phyloP scores from a whole-genome alignment of 2,888 invertebrate genomes.

The Pheosia tremula region DNA sequence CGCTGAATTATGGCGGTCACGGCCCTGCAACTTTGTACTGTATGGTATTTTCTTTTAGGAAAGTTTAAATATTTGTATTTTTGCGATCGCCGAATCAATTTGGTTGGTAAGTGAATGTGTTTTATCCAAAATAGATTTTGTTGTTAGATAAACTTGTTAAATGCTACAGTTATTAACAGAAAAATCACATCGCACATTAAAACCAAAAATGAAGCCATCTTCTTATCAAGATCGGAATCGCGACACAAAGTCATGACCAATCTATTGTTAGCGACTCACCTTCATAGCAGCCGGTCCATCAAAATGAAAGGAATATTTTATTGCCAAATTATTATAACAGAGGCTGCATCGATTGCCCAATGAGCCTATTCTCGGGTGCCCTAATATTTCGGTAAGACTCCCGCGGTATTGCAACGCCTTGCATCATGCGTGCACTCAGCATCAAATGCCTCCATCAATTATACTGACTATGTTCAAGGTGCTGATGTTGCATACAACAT shows the following conservation, averaged over 20 bases:
- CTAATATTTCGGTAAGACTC: slow-evolving; percentile 32
- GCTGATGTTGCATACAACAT: not conserved
- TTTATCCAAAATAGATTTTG: too few relatives aligned
- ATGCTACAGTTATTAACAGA: not conserved
- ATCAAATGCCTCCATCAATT: slow-evolving; percentile 10
- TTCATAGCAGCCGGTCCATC: slow-evolving; percentile 17
- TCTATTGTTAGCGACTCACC: slow-evolving; percentile 30
- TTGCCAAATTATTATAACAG: slow-evolving; percentile 38
- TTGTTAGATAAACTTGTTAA: not conserved
- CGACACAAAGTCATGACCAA: slow-evolving; percentile 28
- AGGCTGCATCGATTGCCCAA: slow-evolving; percentile 37
- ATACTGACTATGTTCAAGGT: not conserved
- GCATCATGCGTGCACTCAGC: slow-evolving; percentile 25
- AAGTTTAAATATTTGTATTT: too few relatives aligned
- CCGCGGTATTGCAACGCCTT: slow-evolving; percentile 31
- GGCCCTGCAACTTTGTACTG: too few relatives aligned
- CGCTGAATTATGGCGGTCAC: too few relatives aligned
- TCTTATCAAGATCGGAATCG: slow-evolving; percentile 4
- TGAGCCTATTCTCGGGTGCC: slow-evolving; percentile 29
- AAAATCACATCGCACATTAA: not conserved
- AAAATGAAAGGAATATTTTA: slow-evolving; percentile 37
- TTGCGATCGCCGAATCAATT: too few relatives aligned
- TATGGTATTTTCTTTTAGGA: too few relatives aligned
- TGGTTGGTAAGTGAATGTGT: too few relatives aligned
- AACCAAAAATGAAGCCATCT: slow-evolving; percentile 1